phyloP scores from a whole-genome alignment of 2,888 invertebrate species.

The Chironomus tentans region DNA sequence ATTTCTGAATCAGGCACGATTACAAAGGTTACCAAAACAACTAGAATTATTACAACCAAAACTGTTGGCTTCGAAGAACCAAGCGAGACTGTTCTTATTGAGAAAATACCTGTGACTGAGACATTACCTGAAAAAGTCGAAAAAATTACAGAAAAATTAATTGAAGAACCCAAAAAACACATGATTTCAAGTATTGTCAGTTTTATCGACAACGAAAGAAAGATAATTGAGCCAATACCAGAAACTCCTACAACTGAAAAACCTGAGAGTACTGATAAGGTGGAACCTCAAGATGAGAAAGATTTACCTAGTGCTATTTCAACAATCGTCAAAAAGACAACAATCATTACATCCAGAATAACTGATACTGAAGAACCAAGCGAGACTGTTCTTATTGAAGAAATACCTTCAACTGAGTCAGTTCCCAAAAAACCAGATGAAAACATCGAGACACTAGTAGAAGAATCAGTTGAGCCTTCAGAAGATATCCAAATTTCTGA shows the following conservation, averaged over 20 bases:
- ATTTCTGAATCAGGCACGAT: not conserved
- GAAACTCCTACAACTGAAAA: no score
- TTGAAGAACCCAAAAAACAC: not conserved
- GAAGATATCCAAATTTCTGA: not conserved
- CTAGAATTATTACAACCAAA: not conserved
- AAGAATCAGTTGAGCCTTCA: slow-evolving; percentile 35
- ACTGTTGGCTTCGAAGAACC: not conserved
- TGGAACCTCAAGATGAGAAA: not conserved
- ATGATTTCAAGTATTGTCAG: not conserved
- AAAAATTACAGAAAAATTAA: not conserved
- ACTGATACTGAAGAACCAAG: not conserved
- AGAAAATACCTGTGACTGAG: slow-evolving; percentile 37
- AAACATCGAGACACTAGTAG: slow-evolving; percentile 34
- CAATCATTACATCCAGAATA: not conserved
- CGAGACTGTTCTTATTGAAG: no score
- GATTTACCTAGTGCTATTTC: not conserved
- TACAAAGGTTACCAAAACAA: not conserved
- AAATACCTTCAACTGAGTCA: not conserved
- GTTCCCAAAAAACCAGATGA: not conserved
- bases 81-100: slow-evolving; percentile 37
- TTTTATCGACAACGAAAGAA: no score
- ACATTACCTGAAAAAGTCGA: not conserved
- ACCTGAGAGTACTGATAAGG: no score
- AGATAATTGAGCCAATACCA: not conserved
- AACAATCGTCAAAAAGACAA: not conserved